A percentile compares a stretch with the other conserved stretches of the same genome.
These are phyloP conservation scores for Craniophora ligustri DNA, from an alignment of 2,888 invertebrate genomes.

Conservation along the genomic window DNA sequence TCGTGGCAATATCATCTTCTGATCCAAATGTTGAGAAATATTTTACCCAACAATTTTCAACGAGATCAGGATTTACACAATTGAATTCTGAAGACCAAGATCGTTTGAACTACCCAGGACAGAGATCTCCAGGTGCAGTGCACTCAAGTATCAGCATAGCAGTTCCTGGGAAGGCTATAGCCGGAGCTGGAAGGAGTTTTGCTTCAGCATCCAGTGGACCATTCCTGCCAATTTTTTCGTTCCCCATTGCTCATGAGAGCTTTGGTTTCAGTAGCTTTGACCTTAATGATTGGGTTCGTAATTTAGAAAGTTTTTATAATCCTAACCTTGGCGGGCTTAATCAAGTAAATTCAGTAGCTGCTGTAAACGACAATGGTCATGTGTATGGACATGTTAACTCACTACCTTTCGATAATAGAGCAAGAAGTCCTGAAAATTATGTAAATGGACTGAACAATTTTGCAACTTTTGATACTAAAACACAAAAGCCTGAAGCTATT, in stretches of 20 bases:
- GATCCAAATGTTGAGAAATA: conserved; percentile 70
- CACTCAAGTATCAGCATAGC: conserved; percentile 64
- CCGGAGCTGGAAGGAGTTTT: conserved; percentile 68
- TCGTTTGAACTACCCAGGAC: conserved; percentile 27
- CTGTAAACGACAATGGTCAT: conserved; percentile 72
- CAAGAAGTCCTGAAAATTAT: conserved; percentile 33
- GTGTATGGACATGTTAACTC: conserved; percentile 70
- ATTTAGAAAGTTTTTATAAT: conserved; percentile 66
- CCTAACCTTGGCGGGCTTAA: conserved; percentile 59
- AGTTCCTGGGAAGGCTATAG: conserved; percentile 61
- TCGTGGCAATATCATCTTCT: conserved; percentile 72
- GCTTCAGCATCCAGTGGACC: conserved; percentile 58
- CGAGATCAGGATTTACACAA: conserved; percentile 47
- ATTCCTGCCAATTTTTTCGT: conserved; percentile 64
- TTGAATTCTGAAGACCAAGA: conserved; percentile 33
- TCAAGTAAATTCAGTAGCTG: conserved; percentile 59
- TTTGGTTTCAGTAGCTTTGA: conserved; percentile 51
- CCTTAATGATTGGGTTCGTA: conserved; percentile 67
- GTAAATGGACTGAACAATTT: not conserved
- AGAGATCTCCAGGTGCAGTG: conserved; percentile 30
- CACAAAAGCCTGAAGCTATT: conserved; percentile 15
- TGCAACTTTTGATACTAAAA: conserved; percentile 5
- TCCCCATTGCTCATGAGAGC: conserved; percentile 61
- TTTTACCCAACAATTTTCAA: conserved; percentile 51
- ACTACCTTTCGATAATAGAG: conserved; percentile 63